Evolutionary conservation across 1,140 invertebrate species (phyloP).

Genomic region (Amphibalanus amphitrite): DNA sequence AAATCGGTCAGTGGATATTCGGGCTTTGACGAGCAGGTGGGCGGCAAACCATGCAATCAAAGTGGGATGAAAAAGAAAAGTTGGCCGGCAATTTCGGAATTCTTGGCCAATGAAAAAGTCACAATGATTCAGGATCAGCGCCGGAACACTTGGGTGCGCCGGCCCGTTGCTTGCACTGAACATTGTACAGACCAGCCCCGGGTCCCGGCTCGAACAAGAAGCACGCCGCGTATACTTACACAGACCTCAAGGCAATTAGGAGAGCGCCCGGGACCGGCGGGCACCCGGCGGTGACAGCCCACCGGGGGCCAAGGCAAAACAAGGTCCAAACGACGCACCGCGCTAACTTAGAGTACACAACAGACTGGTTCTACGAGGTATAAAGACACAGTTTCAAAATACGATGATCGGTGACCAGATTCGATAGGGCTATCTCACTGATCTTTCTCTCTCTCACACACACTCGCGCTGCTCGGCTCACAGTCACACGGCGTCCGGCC

Average conservation of each 20-base stretch:
- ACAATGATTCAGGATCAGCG: background rate
- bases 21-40: background rate
- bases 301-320: background rate
- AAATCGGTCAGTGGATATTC: background rate
- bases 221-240: background rate
- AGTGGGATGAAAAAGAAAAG: background rate
- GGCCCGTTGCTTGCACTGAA: background rate
- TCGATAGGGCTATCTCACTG: too few relatives aligned
- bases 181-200: background rate
- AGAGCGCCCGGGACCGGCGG: background rate
- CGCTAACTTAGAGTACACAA: background rate
- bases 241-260: background rate
- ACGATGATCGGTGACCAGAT: background rate
- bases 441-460: background rate
- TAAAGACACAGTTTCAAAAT: background rate
- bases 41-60: background rate
- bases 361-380: background rate
- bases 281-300: too few relatives aligned
- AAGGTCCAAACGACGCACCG: background rate
- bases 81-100: background rate
- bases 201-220: background rate
- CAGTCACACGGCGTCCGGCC: background rate
- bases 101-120: background rate
- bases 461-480: background rate
- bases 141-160: background rate